Evolutionary conservation across 64 coral and sea anemone genomes (phyloP).

Genomic region (Montipora foliosa): DNA sequence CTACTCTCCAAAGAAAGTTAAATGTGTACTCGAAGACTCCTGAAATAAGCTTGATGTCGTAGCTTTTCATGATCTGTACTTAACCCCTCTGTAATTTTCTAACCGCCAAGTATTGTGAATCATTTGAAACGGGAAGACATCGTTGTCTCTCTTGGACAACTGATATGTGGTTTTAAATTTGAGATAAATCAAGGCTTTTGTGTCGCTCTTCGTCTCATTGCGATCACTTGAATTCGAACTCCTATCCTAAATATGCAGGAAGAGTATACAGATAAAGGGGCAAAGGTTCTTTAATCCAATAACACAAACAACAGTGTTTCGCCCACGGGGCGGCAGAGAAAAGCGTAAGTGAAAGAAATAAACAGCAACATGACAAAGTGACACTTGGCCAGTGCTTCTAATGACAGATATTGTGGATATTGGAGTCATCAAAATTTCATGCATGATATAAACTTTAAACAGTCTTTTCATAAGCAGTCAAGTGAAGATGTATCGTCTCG

Average conservation of each 20-base stretch:
- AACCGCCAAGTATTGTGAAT: slow-evolving; percentile 31
- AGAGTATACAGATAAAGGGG: slow-evolving; percentile 28
- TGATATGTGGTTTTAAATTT: slow-evolving; percentile 40
- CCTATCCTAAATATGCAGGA: background rate
- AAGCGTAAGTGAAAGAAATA: slow-evolving; percentile 57
- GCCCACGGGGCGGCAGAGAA: slow-evolving; percentile 41
- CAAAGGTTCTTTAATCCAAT: slow-evolving; percentile 69
- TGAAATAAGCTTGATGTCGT: background rate
- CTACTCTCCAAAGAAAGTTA: slow-evolving; percentile 6
- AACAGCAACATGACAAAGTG: slow-evolving; percentile 61
- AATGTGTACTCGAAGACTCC: background rate
- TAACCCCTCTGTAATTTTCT: background rate
- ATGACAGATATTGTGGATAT: slow-evolving; percentile 81
- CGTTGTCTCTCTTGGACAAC: slow-evolving; percentile 34
- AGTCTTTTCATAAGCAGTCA: slow-evolving; percentile 36
- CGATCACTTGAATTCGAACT: background rate
- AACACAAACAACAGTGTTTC: slow-evolving; percentile 62
- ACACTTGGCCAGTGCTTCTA: slow-evolving; percentile 66
- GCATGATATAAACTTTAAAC: slow-evolving; percentile 74
- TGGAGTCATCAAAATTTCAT: slow-evolving; percentile 61
- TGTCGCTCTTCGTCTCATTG: slow-evolving; percentile 1
- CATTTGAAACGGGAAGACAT: slow-evolving; percentile 25
- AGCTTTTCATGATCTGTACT: background rate
- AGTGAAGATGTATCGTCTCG: slow-evolving; percentile 35
- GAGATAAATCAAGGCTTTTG: slow-evolving; percentile 44